Percentiles rank a stretch among this genome's conserved stretches.
These are phyloP conservation scores for Brachionus calyciflorus DNA, from an alignment of 1,140 invertebrate genomes.

Conservation along the genomic window DNA sequence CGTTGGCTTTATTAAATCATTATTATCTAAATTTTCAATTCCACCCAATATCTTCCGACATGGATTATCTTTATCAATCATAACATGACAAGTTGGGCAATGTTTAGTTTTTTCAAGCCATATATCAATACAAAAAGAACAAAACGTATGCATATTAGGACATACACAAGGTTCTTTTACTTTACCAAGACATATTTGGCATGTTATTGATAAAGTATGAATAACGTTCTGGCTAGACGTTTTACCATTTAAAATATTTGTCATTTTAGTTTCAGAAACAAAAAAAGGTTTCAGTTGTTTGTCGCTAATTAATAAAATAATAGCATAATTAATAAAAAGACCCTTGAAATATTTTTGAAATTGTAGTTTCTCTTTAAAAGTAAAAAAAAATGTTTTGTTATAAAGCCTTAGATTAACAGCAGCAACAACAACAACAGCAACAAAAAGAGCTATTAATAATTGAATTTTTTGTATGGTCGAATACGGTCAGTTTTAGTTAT, in stretches of 20 bases:
- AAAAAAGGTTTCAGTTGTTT: too few species aligned
- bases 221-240: not conserved
- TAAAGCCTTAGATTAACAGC: too few species aligned
- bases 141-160: constrained; percentile 59
- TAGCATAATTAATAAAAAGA: too few species aligned
- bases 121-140: constrained; percentile 55
- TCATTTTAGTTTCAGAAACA: constrained; percentile 4
- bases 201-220: constrained; percentile 7
- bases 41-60: constrained; percentile 53
- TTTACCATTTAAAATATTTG: constrained; percentile 10
- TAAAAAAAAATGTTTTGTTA: too few species aligned
- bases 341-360: too few species aligned
- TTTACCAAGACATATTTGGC: constrained; percentile 43
- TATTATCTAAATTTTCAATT: not conserved
- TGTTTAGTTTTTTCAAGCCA: constrained; percentile 58
- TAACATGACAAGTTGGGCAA: constrained; percentile 57
- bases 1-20: not conserved
- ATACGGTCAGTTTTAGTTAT: too few species aligned
- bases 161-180: constrained; percentile 50
- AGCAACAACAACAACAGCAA: too few species aligned
- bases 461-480: too few species aligned
- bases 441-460: too few species aligned
- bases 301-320: too few species aligned
- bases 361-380: too few species aligned
- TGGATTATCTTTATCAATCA: constrained; percentile 53